A percentile compares a stretch with the other conserved stretches of the same genome.
These are phyloP conservation scores for Phrynosoma platyrhinos DNA, from an alignment of 2,113 vertebrate species.

Conservation along the genomic window DNA sequence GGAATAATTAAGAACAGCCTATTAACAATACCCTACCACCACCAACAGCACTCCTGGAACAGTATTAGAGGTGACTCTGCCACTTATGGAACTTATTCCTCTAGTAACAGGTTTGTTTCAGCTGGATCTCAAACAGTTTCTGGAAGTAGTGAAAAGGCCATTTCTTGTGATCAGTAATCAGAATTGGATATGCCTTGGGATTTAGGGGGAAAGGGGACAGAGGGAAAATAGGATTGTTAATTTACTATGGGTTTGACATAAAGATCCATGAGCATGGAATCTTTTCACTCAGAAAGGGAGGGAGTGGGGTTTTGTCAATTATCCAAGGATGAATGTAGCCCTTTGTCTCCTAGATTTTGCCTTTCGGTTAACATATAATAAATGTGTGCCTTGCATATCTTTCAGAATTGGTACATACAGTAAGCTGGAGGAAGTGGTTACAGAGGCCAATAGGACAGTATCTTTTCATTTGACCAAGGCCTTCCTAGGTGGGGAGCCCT, in stretches of 20 bases:
- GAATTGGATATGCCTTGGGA: not conserved
- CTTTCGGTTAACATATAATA: constrained; percentile 47
- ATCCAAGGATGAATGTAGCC: not conserved
- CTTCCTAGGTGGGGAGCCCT: not conserved
- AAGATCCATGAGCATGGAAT: not conserved
- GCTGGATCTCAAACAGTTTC: not conserved
- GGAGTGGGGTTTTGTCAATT: not conserved
- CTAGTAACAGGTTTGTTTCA: not conserved
- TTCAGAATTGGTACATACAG: constrained; percentile 31
- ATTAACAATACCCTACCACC: not conserved
- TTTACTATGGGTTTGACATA: not conserved
- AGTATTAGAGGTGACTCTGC: not conserved
- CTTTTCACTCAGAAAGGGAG: not conserved
- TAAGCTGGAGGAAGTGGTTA: not conserved
- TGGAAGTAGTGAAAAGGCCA: not conserved
- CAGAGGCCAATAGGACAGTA: not conserved
- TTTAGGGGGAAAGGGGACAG: not conserved
- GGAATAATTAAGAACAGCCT: not conserved
- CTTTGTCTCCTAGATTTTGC: not conserved
- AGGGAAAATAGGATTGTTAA: not conserved
- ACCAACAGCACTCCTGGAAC: not conserved
- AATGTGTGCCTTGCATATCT: constrained; percentile 31
- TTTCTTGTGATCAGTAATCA: not conserved
- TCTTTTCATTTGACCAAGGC: not conserved
- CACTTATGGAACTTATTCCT: not conserved